phyloP scores from a whole-genome alignment of 2,113 vertebrate genomes.

The Isurus oxyrinchus region DNA sequence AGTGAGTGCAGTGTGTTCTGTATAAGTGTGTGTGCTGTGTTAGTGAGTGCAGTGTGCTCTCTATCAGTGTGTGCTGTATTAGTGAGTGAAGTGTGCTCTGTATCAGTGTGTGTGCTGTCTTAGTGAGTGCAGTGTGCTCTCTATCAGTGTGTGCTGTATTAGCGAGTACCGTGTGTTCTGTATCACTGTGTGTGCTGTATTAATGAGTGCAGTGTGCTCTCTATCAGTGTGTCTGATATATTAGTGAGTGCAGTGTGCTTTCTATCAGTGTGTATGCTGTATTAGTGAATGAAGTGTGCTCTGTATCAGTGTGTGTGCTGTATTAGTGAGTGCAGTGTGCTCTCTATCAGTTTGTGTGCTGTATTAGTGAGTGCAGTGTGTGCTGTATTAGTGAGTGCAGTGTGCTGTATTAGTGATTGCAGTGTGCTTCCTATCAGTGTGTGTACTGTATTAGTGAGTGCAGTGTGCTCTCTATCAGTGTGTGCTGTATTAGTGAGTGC shows the following conservation, averaged over 20 bases:
- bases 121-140: neutral
- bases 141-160: neutral
- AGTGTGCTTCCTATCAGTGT: neutral
- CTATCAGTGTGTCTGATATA: neutral
- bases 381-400: too few relatives aligned
- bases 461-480: neutral
- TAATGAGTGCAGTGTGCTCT: neutral
- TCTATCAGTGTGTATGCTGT: neutral
- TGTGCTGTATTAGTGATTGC: too few relatives aligned
- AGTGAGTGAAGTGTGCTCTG: neutral
- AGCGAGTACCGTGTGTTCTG: neutral
- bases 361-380: neutral
- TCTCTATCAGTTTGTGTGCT: too few relatives aligned
- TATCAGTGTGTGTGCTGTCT: neutral
- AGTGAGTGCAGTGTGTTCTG: too few relatives aligned
- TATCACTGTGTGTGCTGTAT: neutral
- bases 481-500: neutral
- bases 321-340: neutral
- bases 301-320: neutral
- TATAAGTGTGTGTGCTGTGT: too few relatives aligned
- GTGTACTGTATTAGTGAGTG: too few relatives aligned
- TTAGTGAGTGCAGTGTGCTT: neutral
- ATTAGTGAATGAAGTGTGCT: neutral
- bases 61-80: neutral
- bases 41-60: too few relatives aligned